Evolutionary conservation across 2,797 vertebrate species (phyloP).

Genomic region (Notamacropus eugenii): DNA sequence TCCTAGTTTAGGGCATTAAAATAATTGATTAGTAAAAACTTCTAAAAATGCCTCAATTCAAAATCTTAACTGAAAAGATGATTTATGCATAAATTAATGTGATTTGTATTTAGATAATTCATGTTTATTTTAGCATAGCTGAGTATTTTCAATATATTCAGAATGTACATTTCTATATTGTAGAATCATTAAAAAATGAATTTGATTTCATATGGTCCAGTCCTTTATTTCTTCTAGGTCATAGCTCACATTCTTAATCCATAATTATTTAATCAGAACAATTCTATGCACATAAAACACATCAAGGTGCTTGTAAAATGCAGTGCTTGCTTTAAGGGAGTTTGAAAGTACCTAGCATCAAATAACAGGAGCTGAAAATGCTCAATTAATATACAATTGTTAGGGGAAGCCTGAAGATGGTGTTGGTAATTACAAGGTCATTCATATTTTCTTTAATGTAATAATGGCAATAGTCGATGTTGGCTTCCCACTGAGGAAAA

Average conservation of each 20-base stretch:
- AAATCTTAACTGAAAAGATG: slow-evolving; percentile 25
- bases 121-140: background rate
- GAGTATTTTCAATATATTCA: background rate
- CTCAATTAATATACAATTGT: background rate
- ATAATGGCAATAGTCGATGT: background rate
- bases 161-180: background rate
- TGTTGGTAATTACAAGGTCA: background rate
- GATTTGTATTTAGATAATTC: slow-evolving; percentile 20
- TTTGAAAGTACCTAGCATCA: slow-evolving; percentile 5
- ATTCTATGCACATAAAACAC: background rate
- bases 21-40: background rate
- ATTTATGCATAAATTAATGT: slow-evolving; percentile 8
- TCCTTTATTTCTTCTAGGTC: background rate
- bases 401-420: background rate
- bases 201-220: background rate
- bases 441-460: slow-evolving; percentile 18
- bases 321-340: background rate
- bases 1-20: background rate
- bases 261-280: slow-evolving; percentile 12
- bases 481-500: background rate
- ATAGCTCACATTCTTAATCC: background rate
- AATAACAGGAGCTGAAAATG: slow-evolving; percentile 28
- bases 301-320: slow-evolving; percentile 2
- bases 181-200: background rate
- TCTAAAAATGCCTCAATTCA: background rate